These are phyloP conservation scores for Sylvilagus floridanus DNA, from an alignment of 2,797 vertebrate genomes.

Conservation along the genomic window DNA sequence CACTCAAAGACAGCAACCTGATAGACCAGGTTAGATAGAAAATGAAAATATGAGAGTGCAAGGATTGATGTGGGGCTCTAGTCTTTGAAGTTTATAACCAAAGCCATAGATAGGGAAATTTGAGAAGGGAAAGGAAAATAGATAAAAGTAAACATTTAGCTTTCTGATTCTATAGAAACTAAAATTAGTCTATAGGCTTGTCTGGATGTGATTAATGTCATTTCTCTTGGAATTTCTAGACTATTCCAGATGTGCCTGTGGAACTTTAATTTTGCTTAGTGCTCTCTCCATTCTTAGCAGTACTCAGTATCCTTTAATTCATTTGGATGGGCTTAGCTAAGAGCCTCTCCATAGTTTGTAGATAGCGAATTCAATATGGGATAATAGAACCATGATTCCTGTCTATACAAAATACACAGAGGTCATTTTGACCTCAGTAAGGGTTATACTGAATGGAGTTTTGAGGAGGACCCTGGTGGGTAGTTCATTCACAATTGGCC, in stretches of 20 bases:
- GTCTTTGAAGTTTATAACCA: constrained; percentile 32
- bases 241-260: constrained; percentile 46
- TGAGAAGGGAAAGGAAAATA: constrained; percentile 4
- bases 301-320: constrained; percentile 55
- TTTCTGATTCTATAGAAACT: constrained; percentile 32
- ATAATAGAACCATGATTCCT: constrained; percentile 29
- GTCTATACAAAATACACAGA: not conserved
- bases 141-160: constrained; percentile 15
- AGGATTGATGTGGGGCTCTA: constrained; percentile 10
- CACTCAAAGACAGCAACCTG: not conserved
- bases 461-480: not conserved
- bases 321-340: constrained; percentile 32
- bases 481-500: constrained; percentile 43
- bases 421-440: not conserved
- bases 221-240: constrained; percentile 5
- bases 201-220: constrained; percentile 44
- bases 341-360: not conserved
- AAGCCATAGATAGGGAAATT: not conserved
- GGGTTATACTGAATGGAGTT: constrained; percentile 26
- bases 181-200: constrained; percentile 14
- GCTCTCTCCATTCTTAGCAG: constrained; percentile 38
- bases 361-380: not conserved
- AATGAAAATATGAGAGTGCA: constrained; percentile 19
- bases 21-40: not conserved
- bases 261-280: constrained; percentile 63